phyloP scores from a whole-genome alignment of 2,113 vertebrate genomes.

The Eonycteris spelaea region DNA sequence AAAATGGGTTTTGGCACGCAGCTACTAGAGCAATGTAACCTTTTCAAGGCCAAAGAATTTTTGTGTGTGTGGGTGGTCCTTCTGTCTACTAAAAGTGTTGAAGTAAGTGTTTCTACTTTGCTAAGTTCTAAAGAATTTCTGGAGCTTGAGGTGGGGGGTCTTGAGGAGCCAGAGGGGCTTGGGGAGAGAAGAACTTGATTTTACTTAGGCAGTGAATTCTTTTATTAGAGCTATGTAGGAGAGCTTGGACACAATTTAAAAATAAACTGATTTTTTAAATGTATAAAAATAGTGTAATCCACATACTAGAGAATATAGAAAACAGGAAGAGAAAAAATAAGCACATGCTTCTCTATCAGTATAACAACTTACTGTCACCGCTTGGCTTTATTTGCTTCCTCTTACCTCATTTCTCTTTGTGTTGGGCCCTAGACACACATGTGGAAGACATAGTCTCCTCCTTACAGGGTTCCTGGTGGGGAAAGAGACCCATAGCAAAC shows the following conservation, averaged over 20 bases:
- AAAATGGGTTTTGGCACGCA: constrained; percentile 42
- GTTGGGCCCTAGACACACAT: background rate
- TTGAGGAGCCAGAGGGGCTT: background rate
- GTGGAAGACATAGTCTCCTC: background rate
- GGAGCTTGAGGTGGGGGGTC: background rate
- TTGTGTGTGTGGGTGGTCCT: constrained; percentile 49
- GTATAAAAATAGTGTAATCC: background rate
- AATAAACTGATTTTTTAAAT: background rate
- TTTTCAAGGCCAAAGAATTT: constrained; percentile 55
- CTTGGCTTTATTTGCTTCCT: background rate
- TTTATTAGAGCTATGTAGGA: background rate
- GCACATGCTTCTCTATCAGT: background rate
- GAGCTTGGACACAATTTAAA: background rate
- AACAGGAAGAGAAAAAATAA: background rate
- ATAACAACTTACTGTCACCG: background rate
- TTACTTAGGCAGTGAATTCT: background rate
- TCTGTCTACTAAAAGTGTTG: constrained; percentile 1
- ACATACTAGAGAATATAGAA: background rate
- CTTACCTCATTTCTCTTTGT: background rate
- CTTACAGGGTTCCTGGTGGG: background rate
- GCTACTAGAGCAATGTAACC: background rate
- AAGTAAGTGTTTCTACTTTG: constrained; percentile 30
- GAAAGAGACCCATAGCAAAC: background rate
- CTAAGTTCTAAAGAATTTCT: constrained; percentile 1
- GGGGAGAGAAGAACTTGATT: background rate